These are phyloP conservation scores for Ceuthmochares aereus DNA, from an alignment of 2,113 vertebrate species.

Conservation along the genomic window DNA sequence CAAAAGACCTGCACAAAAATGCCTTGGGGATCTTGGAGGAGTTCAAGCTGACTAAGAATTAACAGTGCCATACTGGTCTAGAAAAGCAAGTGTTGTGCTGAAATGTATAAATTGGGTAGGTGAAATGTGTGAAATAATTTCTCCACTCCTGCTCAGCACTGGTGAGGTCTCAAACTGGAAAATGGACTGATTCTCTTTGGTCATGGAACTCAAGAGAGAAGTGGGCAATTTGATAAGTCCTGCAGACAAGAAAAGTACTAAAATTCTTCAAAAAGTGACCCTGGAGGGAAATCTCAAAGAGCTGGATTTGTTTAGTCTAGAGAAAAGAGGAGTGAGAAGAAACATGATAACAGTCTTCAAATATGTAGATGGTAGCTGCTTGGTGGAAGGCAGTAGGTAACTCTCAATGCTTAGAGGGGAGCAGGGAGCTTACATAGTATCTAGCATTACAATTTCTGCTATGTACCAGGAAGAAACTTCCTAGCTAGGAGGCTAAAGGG, in stretches of 20 bases:
- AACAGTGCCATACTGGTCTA: neutral
- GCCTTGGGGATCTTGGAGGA: neutral
- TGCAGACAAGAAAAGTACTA: neutral
- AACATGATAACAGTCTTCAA: neutral
- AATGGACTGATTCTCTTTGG: neutral
- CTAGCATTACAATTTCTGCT: neutral
- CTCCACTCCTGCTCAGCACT: neutral
- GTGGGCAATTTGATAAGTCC: neutral
- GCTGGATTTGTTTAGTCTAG: neutral
- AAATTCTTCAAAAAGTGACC: neutral
- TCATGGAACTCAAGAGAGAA: neutral
- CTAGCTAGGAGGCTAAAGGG: neutral
- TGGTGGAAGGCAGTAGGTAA: neutral
- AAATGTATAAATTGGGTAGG: neutral
- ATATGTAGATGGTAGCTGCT: neutral
- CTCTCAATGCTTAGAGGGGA: neutral
- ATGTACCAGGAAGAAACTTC: neutral
- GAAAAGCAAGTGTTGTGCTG: neutral
- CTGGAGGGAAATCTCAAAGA: neutral
- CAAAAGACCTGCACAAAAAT: neutral
- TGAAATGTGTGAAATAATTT: neutral
- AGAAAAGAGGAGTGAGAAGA: conserved; percentile 2
- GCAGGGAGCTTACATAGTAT: neutral
- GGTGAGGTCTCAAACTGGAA: neutral
- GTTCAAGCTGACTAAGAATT: neutral